Percentiles rank a stretch among this genome's conserved stretches.
Evolutionary conservation across 2,797 vertebrate genomes (phyloP).

Genomic region (Telmatherina bonti): DNA sequence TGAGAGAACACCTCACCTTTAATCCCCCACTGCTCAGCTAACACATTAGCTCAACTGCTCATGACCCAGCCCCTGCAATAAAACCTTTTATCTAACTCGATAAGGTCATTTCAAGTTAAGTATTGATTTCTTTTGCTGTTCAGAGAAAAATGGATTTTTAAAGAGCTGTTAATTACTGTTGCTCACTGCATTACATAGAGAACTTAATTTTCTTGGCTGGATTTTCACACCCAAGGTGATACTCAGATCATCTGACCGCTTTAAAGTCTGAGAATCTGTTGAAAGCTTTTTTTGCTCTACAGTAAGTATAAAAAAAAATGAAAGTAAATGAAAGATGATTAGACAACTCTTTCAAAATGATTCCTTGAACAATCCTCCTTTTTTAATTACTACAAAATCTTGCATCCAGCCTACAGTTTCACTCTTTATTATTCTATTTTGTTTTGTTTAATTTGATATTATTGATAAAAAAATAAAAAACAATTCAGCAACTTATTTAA

Average conservation of each 20-base stretch:
- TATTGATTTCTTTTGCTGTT: conserved; percentile 86
- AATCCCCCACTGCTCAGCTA: conserved; percentile 80
- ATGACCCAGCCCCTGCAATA: conserved; percentile 75
- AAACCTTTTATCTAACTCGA: conserved; percentile 85
- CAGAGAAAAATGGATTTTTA: conserved; percentile 84
- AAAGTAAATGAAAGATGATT: too few relatives aligned
- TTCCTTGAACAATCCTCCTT: too few relatives aligned
- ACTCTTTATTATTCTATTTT: too few relatives aligned
- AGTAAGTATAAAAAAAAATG: too few relatives aligned
- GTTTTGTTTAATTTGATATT: too few relatives aligned
- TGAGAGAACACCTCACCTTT: conserved; percentile 83
- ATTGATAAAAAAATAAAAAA: too few relatives aligned
- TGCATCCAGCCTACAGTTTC: too few relatives aligned
- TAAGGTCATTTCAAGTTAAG: conserved; percentile 83
- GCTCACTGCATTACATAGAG: conserved; percentile 73
- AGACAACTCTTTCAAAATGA: too few relatives aligned
- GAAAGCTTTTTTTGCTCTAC: too few relatives aligned
- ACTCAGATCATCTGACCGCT: conserved; percentile 39
- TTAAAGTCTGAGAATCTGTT: conserved; percentile 36
- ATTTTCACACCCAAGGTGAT: conserved; percentile 59
- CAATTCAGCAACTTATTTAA: too few relatives aligned
- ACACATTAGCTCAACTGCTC: conserved; percentile 82
- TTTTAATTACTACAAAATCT: too few relatives aligned
- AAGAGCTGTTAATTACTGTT: conserved; percentile 85
- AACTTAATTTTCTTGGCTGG: conserved; percentile 69